These are phyloP conservation scores for Gnathonemus echidnorhynchus DNA, from an alignment of 2,113 vertebrate genomes.

Conservation along the genomic window DNA sequence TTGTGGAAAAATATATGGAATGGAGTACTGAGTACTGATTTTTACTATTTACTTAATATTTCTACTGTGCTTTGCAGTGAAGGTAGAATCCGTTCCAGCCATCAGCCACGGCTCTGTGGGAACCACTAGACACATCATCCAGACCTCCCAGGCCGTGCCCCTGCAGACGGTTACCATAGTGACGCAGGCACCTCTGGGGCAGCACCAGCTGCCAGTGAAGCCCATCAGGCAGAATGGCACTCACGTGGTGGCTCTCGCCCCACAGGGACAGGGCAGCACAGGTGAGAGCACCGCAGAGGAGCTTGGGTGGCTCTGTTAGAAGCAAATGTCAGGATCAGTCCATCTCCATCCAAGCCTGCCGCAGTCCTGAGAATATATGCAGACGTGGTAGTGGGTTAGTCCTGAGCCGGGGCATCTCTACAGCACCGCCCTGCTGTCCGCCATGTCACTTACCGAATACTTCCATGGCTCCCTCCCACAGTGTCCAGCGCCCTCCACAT, in stretches of 20 bases:
- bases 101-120: slow-evolving; percentile 70
- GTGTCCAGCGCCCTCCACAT: slow-evolving; percentile 86
- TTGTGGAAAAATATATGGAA: background rate
- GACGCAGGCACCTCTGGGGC: slow-evolving; percentile 78
- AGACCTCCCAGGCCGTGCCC: slow-evolving; percentile 67
- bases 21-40: background rate
- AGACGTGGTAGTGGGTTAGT: background rate
- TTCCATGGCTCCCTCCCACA: slow-evolving; percentile 31
- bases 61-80: slow-evolving; percentile 61
- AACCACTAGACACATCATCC: slow-evolving; percentile 75
- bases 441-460: background rate
- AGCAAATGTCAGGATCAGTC: background rate
- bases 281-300: background rate
- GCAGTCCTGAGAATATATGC: background rate
- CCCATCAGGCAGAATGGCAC: slow-evolving; percentile 6
- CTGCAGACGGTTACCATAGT: slow-evolving; percentile 89
- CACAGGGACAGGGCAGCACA: background rate
- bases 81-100: slow-evolving; percentile 82
- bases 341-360: background rate
- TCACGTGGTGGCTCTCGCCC: background rate
- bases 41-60: background rate
- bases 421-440: background rate
- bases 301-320: background rate
- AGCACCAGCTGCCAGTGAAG: slow-evolving; percentile 89
- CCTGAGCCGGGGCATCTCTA: background rate